Evolutionary conservation across 2,113 vertebrate genomes (phyloP).

Genomic region (Poicephalus meyeri): DNA sequence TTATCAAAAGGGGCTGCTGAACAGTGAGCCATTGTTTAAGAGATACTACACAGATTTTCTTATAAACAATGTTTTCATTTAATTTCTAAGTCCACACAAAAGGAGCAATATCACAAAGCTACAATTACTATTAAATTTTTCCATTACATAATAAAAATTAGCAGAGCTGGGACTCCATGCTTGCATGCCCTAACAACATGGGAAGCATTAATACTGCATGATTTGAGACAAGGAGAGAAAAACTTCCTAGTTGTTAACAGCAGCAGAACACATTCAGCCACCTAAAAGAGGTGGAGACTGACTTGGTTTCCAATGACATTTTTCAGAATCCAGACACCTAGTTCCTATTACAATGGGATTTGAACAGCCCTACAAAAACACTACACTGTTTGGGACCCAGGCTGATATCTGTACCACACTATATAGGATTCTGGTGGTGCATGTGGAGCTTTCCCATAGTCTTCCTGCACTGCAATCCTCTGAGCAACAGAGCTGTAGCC

Average conservation of each 20-base stretch:
- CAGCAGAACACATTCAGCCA: not conserved
- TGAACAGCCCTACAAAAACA: not conserved
- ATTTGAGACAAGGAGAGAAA: not conserved
- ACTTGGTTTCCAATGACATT: not conserved
- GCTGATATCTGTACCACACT: not conserved
- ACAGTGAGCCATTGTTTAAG: not conserved
- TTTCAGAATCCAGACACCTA: not conserved
- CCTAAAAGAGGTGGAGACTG: accelerated
- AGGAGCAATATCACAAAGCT: conserved; percentile 32
- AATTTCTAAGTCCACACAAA: not conserved
- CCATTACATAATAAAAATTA: conserved; percentile 36
- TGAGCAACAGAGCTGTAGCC: not conserved
- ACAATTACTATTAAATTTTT: conserved; percentile 2
- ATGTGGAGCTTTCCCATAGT: accelerated
- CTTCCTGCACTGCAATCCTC: accelerated
- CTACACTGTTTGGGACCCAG: accelerated
- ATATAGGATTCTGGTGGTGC: accelerated
- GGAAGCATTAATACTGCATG: not conserved
- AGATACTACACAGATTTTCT: not conserved
- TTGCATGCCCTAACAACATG: too few relatives aligned
- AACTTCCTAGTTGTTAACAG: not conserved
- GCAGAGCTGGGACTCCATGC: not conserved
- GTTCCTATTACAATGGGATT: accelerated
- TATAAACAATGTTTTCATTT: not conserved
- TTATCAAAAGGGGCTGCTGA: not conserved